Percentiles rank a stretch among this genome's conserved stretches.
phyloP scores from a whole-genome alignment of 2,888 invertebrate species.

The Pseudolycoriella hygida region DNA sequence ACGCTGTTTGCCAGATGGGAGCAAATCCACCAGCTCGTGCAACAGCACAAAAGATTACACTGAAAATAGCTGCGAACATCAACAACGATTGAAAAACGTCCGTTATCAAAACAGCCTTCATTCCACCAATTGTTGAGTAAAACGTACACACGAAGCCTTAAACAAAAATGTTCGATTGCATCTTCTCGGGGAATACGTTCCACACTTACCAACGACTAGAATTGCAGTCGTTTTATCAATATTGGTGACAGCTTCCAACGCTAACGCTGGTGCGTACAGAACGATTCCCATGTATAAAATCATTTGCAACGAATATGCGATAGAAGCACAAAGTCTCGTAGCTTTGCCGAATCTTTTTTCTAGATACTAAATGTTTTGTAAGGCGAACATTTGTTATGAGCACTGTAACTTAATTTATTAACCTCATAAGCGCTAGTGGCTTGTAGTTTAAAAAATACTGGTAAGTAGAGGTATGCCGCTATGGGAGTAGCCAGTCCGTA shows the following conservation, averaged over 20 bases:
- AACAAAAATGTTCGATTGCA: not conserved
- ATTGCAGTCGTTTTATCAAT: slow-evolving; percentile 54
- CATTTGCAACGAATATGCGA: slow-evolving; percentile 79
- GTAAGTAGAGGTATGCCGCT: slow-evolving; percentile 58
- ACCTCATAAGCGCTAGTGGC: slow-evolving; percentile 80
- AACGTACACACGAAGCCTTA: slow-evolving; percentile 59
- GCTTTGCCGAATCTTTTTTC: slow-evolving; percentile 67
- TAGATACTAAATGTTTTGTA: slow-evolving; percentile 47
- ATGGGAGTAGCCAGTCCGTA: slow-evolving; percentile 62
- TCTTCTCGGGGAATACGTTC: not conserved
- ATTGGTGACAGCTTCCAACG: slow-evolving; percentile 73
- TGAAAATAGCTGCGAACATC: slow-evolving; percentile 70
- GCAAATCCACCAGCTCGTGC: slow-evolving; percentile 49
- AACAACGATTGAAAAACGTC: slow-evolving; percentile 70
- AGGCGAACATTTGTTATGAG: no score
- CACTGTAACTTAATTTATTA: slow-evolving; percentile 7
- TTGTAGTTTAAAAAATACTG: slow-evolving; percentile 69
- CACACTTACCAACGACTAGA: slow-evolving; percentile 39
- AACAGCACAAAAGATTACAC: slow-evolving; percentile 56
- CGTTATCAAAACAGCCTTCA: slow-evolving; percentile 79
- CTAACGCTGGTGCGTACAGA: slow-evolving; percentile 82
- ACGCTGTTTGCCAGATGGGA: slow-evolving; percentile 53
- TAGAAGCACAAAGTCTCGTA: slow-evolving; percentile 58
- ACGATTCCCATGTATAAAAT: slow-evolving; percentile 82
- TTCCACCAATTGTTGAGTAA: slow-evolving; percentile 75